A percentile compares a stretch with the other conserved stretches of the same genome.
Evolutionary conservation across 2,888 invertebrate genomes (phyloP).

Genomic region (Gryllus longicercus): DNA sequence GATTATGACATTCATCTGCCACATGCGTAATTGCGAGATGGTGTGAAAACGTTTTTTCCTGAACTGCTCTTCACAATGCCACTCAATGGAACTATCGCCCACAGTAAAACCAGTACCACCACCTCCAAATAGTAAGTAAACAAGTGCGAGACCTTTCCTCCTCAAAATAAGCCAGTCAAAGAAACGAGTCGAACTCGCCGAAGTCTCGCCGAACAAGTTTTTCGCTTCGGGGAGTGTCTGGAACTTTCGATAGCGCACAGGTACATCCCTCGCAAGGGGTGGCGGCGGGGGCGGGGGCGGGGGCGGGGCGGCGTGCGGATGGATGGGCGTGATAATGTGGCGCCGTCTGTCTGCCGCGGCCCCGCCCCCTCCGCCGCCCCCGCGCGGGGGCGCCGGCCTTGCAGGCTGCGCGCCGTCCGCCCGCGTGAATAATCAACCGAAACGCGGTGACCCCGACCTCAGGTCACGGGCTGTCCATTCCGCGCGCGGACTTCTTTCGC

Average conservation of each 20-base stretch:
- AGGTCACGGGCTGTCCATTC: not conserved
- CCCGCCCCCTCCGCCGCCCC: constrained; percentile 22
- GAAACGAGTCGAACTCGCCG: too few species aligned
- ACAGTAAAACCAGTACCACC: too few species aligned
- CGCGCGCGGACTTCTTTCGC: not conserved
- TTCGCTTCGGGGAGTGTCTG: not conserved
- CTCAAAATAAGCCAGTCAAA: too few species aligned
- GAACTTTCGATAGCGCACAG: not conserved
- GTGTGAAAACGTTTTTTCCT: too few species aligned
- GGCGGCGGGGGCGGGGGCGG: constrained; percentile 23
- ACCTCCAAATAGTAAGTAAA: too few species aligned
- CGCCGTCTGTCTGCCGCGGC: constrained; percentile 51
- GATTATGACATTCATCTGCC: too few species aligned
- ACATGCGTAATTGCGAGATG: too few species aligned
- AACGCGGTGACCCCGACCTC: not conserved
- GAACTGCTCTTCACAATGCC: too few species aligned
- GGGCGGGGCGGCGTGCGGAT: constrained; percentile 40
- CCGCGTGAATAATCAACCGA: constrained; percentile 3
- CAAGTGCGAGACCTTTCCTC: too few species aligned
- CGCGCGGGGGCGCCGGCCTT: not conserved
- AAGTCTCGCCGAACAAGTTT: too few species aligned
- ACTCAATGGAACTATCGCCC: too few species aligned
- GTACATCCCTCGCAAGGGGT: not conserved
- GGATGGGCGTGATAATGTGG: constrained; percentile 54
- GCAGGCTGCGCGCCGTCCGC: not conserved